Evolutionary conservation across 2,113 vertebrate genomes (phyloP).

Genomic region (Eleginops maclovinus): DNA sequence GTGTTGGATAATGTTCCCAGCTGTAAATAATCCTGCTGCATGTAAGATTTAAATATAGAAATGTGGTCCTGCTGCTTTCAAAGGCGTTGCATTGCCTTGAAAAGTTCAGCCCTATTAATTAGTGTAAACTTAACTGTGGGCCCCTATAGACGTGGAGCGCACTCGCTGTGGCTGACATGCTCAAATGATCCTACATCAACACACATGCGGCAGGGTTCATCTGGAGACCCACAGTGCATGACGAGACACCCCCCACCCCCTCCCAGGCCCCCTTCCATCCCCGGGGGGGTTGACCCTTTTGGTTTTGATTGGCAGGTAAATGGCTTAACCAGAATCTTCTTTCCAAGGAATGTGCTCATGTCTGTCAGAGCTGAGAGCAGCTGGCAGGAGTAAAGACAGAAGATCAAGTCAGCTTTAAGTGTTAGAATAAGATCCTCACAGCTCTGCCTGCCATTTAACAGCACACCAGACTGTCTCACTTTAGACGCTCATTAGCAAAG

Average conservation of each 20-base stretch:
- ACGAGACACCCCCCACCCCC: constrained; percentile 1
- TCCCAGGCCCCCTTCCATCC: too few species aligned
- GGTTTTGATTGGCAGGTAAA: constrained; percentile 79
- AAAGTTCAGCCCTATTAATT: constrained; percentile 84
- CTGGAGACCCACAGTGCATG: constrained; percentile 38
- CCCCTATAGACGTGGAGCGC: constrained; percentile 77
- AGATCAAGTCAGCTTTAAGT: constrained; percentile 83
- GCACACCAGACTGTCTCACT: constrained; percentile 71
- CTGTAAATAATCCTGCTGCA: constrained; percentile 83
- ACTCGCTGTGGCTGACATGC: constrained; percentile 79
- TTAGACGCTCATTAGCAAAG: constrained; percentile 77
- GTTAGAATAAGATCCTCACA: constrained; percentile 86
- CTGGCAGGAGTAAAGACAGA: constrained; percentile 81
- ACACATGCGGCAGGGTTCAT: constrained; percentile 73
- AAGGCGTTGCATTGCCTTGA: constrained; percentile 82
- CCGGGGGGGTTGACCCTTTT: constrained; percentile 75
- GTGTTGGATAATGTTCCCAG: constrained; percentile 82
- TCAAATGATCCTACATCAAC: constrained; percentile 83
- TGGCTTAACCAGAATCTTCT: constrained; percentile 76
- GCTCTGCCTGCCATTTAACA: constrained; percentile 78
- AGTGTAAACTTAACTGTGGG: constrained; percentile 86
- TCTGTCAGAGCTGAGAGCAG: constrained; percentile 87
- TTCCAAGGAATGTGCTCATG: constrained; percentile 86
- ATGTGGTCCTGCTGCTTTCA: constrained; percentile 70
- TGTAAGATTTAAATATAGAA: constrained; percentile 82